These are phyloP conservation scores for Drosophila erecta DNA, from an alignment of 1,140 invertebrate species.

Conservation along the genomic window DNA sequence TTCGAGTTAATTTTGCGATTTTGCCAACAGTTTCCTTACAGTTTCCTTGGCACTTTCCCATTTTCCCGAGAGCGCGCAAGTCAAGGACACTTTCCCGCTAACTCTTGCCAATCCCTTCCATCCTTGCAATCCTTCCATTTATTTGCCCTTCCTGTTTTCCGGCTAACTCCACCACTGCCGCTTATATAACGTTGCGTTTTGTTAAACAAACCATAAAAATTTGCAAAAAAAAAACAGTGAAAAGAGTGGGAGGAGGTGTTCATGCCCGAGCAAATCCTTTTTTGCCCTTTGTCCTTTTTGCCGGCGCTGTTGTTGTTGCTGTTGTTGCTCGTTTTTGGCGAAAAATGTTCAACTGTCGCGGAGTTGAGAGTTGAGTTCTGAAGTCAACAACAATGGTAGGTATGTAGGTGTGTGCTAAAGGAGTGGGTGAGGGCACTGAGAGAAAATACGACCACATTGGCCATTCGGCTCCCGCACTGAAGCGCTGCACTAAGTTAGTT, in stretches of 20 bases:
- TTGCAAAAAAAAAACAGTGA: constrained; percentile 54
- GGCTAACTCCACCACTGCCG: constrained; percentile 44
- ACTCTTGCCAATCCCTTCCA: constrained; percentile 41
- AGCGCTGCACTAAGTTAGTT: too few species aligned
- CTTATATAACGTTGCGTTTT: constrained; percentile 76
- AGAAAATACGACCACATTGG: not conserved
- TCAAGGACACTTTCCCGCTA: constrained; percentile 50
- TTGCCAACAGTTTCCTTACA: not conserved
- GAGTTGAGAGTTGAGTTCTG: constrained; percentile 43
- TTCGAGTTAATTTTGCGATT: constrained; percentile 32
- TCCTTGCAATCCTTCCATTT: constrained; percentile 24
- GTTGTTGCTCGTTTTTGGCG: constrained; percentile 20
- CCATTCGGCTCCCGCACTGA: too few species aligned
- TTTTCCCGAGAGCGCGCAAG: constrained; percentile 1
- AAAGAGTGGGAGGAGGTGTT: constrained; percentile 38
- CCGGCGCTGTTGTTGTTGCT: constrained; percentile 4
- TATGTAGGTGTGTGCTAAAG: constrained; percentile 31
- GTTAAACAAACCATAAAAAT: constrained; percentile 82
- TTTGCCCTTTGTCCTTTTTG: constrained; percentile 31
- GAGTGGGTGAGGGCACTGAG: constrained; percentile 3
- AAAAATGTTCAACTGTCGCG: constrained; percentile 45
- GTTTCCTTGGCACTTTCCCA: constrained; percentile 1
- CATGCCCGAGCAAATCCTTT: constrained; percentile 74
- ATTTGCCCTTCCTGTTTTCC: constrained; percentile 30
- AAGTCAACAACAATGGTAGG: constrained; percentile 54